Percentiles rank a stretch among this genome's conserved stretches.
Evolutionary conservation across 2,888 invertebrate species (phyloP).

Genomic region (Torymus auratus): DNA sequence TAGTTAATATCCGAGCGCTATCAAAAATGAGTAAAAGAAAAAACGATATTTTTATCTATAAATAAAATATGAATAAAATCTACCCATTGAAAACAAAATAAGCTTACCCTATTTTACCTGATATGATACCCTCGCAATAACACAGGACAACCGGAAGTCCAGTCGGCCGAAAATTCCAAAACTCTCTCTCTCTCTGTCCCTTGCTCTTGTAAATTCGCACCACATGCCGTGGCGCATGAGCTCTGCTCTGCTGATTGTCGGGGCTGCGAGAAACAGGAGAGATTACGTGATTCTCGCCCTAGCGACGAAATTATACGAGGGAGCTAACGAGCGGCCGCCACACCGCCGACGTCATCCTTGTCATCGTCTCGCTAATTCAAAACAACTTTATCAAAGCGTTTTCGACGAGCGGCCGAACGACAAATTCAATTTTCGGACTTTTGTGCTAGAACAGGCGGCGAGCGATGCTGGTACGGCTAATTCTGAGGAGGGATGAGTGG

Average conservation of each 20-base stretch:
- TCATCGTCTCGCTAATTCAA: slow-evolving; percentile 41
- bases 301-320: slow-evolving; percentile 28
- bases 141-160: slow-evolving; percentile 1
- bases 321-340: slow-evolving; percentile 36
- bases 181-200: too few relatives aligned
- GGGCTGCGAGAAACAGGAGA: not conserved
- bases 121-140: too few relatives aligned
- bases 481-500: not conserved
- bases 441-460: not conserved
- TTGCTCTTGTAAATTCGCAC: not conserved
- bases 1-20: too few relatives aligned
- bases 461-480: not conserved
- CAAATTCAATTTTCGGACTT: slow-evolving; percentile 52
- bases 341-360: not conserved
- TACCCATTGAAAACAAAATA: too few relatives aligned
- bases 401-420: not conserved
- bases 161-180: not conserved
- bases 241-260: slow-evolving; percentile 23
- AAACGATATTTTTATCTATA: too few relatives aligned
- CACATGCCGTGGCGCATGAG: slow-evolving; percentile 3
- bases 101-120: too few relatives aligned
- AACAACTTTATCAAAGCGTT: slow-evolving; percentile 55
- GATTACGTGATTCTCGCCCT: slow-evolving; percentile 52
- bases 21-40: too few relatives aligned
- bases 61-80: too few relatives aligned